phyloP scores from a whole-genome alignment of 2,113 vertebrate genomes.

The Microcebus jonahi region DNA sequence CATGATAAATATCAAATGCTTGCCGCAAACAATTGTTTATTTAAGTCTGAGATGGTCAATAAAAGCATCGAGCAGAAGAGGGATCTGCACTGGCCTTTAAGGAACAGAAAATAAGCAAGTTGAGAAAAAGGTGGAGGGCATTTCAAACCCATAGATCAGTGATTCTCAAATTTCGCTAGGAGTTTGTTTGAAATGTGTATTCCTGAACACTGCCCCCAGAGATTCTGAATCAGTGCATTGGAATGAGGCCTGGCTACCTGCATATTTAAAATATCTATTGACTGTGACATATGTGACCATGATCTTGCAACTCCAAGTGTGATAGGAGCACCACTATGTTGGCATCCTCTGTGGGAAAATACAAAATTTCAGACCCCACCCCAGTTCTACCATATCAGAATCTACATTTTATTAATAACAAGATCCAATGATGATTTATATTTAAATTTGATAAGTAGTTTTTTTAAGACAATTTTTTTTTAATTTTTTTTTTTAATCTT shows the following conservation, averaged over 20 bases:
- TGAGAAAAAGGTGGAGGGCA: not conserved
- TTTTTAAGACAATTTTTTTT: not conserved
- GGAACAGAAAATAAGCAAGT: slow-evolving; percentile 10
- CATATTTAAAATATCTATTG: slow-evolving; percentile 36
- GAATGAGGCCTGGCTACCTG: not conserved
- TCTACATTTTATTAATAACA: slow-evolving; percentile 40
- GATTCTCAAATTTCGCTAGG: not conserved
- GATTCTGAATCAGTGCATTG: not conserved
- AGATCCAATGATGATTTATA: slow-evolving; percentile 12
- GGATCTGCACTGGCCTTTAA: not conserved
- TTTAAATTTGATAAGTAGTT: slow-evolving; percentile 39
- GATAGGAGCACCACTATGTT: not conserved
- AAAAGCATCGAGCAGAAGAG: not conserved
- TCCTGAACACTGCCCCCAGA: not conserved
- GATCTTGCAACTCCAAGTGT: not conserved
- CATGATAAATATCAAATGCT: slow-evolving; percentile 20
- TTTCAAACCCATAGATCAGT: not conserved
- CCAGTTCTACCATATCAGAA: slow-evolving; percentile 13
- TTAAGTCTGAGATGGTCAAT: slow-evolving; percentile 9
- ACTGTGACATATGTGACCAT: not conserved
- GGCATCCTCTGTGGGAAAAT: slow-evolving; percentile 16
- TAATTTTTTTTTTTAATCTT: too few species aligned
- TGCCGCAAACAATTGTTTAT: not conserved
- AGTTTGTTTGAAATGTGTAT: slow-evolving; percentile 18
- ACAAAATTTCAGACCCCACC: slow-evolving; percentile 20